Evolutionary conservation across 2,797 vertebrate genomes (phyloP).

Genomic region (Tenualosa ilisha): DNA sequence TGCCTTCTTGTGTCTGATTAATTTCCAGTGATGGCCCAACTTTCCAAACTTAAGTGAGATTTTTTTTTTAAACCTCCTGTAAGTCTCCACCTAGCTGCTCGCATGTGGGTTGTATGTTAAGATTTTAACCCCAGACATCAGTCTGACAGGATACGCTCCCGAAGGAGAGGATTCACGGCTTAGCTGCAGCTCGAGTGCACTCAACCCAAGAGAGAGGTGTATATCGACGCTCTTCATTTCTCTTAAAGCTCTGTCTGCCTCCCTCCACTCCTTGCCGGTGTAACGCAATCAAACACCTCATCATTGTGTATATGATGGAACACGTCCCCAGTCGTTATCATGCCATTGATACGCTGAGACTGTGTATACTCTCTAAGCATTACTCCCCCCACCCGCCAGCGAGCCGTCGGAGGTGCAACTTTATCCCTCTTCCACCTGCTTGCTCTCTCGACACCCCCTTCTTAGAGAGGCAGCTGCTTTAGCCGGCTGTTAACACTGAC

Average conservation of each 20-base stretch:
- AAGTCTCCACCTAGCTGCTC: background rate
- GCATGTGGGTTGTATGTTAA: background rate
- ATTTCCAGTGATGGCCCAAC: background rate
- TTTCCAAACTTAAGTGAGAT: background rate
- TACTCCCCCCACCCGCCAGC: background rate
- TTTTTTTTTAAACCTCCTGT: background rate
- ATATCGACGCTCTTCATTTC: background rate
- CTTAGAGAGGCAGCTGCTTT: background rate
- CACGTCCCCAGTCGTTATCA: background rate
- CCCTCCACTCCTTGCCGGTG: background rate
- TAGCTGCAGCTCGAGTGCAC: background rate
- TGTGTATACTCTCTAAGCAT: background rate
- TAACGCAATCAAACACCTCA: background rate
- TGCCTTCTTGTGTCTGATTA: background rate
- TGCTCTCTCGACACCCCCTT: background rate
- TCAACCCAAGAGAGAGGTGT: background rate
- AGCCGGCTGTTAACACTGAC: background rate
- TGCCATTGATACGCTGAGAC: background rate
- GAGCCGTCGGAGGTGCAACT: background rate
- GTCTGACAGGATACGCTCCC: background rate
- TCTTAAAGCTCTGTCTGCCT: background rate
- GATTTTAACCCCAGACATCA: slow-evolving; percentile 4
- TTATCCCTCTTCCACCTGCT: background rate
- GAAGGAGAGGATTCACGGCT: background rate
- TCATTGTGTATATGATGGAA: background rate